Evolutionary conservation across 2,888 invertebrate genomes (phyloP).

Genomic region (Hirtodrosophila duncani): DNA sequence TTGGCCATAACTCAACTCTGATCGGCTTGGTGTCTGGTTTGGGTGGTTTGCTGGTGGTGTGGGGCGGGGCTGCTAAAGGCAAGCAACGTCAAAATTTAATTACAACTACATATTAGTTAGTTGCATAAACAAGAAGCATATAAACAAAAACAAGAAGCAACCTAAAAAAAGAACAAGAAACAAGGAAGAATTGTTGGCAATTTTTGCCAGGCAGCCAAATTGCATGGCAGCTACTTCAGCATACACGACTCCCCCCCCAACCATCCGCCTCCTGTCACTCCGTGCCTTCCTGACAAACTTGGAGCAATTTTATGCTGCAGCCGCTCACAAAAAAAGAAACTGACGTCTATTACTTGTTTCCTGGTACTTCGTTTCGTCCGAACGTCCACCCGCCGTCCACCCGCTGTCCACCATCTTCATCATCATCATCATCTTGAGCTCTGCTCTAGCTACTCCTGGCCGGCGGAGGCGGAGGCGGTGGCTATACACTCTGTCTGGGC

Average conservation of each 20-base stretch:
- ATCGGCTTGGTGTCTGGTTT: no score
- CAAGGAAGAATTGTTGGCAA: conserved; percentile 32
- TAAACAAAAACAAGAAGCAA: background rate
- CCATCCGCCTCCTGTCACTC: conserved; percentile 39
- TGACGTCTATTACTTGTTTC: conserved; percentile 63
- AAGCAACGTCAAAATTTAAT: conserved; percentile 58
- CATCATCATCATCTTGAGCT: background rate
- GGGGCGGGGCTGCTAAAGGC: conserved; percentile 1
- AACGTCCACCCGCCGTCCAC: background rate
- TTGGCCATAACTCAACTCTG: conserved; percentile 23
- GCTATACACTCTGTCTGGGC: conserved; percentile 32
- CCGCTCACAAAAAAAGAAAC: conserved; percentile 46
- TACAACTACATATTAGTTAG: conserved; percentile 64
- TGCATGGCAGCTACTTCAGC: conserved; percentile 21
- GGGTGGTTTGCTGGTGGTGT: conserved; percentile 4
- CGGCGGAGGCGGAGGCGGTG: conserved; percentile 5
- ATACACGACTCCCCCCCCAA: conserved; percentile 6
- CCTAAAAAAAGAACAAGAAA: background rate
- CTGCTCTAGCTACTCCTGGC: background rate
- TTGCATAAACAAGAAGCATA: conserved; percentile 48
- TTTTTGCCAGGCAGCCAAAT: conserved; percentile 53
- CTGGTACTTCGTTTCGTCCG: background rate
- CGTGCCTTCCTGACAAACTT: conserved; percentile 45
- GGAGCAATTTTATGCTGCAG: conserved; percentile 53
- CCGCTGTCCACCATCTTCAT: background rate